Base-by-base conservation (phyloP, 2,888 invertebrate species). In the Ophioninae sp. region DNA sequence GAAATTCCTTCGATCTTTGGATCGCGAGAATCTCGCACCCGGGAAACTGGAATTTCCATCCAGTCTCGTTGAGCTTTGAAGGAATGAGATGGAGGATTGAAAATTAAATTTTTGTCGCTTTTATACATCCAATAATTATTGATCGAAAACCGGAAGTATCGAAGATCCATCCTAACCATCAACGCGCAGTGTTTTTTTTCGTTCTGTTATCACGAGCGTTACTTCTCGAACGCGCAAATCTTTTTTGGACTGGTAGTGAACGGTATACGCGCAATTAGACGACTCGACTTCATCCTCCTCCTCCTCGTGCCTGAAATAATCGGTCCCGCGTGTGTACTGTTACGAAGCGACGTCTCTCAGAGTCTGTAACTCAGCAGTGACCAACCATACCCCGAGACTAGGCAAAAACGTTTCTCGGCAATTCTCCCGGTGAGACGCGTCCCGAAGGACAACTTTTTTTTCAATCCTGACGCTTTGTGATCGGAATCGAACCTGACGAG, bases 301-400 rank as follows among this genome's bases (percentile, higher is more conserved):
- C 8, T 85, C 86, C 86, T 82, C 87, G 86, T 91, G 86, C 88
- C 87, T 81, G 90, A 91, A 91, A 91, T 91, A 91, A 91, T 91
- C 85, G 82, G 50, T 50, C 50, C 80, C 84, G 84, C 56, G 56
- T 76, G 57, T 65, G 87, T 91, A 91, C 91, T 90, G 91, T 91
- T 91, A 91, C 84, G 17, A 65, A 67, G 50, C 50, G 81, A 80
- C 84, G 79, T 81, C 76, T 56, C 61, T 61, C 8, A 65, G 74
- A 82, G 67, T 79, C 78, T 72, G 65, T 69, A 81, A 77, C 78
- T 56, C 20, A 6, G 50, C 23, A 65, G 67, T 65, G 69, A 41
- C 44, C 37, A 39, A 59, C 44, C 70, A n/a, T 30, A 30, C 3
- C 30, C 30, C 10, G 57, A 44, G 1, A 65, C 23, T 61, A 13